Conservation (phyloP, 1,140 invertebrate genomes). For the Harpegnathos saltator region DNA sequence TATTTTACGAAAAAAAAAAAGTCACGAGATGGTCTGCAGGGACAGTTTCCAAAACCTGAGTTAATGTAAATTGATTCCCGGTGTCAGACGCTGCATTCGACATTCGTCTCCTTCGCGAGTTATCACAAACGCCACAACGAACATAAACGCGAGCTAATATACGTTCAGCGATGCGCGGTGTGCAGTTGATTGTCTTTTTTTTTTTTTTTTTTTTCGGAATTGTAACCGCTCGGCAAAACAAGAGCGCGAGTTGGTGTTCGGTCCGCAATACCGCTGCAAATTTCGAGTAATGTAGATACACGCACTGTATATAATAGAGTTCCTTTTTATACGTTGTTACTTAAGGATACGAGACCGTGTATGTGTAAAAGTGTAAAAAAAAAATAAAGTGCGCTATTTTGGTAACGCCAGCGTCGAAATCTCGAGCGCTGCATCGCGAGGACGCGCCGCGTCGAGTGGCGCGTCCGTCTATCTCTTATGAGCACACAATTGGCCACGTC, state of each 20-base stretch:
- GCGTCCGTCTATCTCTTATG: too few relatives aligned
- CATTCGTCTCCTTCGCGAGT: neutral
- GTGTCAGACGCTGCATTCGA: too few relatives aligned
- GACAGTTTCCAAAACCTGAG: too few relatives aligned
- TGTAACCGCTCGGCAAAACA: neutral
- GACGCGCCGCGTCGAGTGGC: too few relatives aligned
- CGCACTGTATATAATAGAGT: conserved; percentile 11
- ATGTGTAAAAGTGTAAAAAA: too few relatives aligned
- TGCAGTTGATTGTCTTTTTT: neutral
- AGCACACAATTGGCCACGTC: too few relatives aligned
- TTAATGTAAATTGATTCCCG: too few relatives aligned
- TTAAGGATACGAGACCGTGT: neutral
- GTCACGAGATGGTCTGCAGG: too few relatives aligned
- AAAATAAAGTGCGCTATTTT: conserved; percentile 16
- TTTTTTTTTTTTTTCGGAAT: neutral
- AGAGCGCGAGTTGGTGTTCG: neutral
- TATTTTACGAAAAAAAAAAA: too few relatives aligned
- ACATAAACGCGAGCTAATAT: neutral
- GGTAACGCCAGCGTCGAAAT: neutral
- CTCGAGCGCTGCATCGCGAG: neutral
- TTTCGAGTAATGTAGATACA: conserved; percentile 11
- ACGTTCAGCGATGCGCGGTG: neutral
- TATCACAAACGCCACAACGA: neutral
- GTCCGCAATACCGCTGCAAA: neutral
- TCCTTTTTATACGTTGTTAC: neutral